Evolutionary conservation across 2,797 vertebrate species (phyloP), one percentile per base, ranked within the genome.

Genomic region (Cichlasoma orientale): DNA sequence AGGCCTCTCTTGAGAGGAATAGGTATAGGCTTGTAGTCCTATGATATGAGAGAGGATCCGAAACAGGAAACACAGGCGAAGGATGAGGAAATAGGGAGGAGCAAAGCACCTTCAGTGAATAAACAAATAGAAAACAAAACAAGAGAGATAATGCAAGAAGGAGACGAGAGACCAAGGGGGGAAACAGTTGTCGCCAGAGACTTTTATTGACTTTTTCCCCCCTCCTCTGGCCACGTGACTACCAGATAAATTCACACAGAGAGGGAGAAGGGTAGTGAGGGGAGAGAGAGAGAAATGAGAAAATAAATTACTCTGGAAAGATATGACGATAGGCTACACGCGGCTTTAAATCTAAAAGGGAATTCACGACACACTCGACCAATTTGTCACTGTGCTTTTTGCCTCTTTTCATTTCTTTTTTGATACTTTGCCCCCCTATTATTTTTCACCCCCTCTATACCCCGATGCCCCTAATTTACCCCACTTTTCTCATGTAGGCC

Each of bases 251-350:
- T 93, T 92, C 92, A 92, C 90, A 90, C 74, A 89, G 82, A 88
- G 85, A 88, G 92, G 90, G 91, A 94, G 91, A 92, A 88, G 86
- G 92, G 89, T 91, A 91, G 86, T 83, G 92, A 92, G 90, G 93
- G 95, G 95, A 92, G 93, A 93, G 94, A 95, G 96, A 97, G 96
- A 97, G 96, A 97, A 97, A 97, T 97, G 97, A 96, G 95, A 95
- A 96, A 95, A 96, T 96, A 97, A 98, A 98, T 98, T 95, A 97
- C 96, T 96, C 94, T 96, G 95, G 97, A 97, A 97, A 96, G 96
- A 96, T 95, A 95, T 97, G 96, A 95, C 95, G 95, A 96, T 96
- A 93, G 95, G 95, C 95, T 95, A 94, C 94, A 92, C 86, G 91
- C 95, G 90, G 94, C 95, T 93, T 93, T 97, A 97, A 97, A 96